These are phyloP conservation scores for Nomada hirtipes DNA, from an alignment of 2,888 invertebrate species.

Conservation along the genomic window DNA sequence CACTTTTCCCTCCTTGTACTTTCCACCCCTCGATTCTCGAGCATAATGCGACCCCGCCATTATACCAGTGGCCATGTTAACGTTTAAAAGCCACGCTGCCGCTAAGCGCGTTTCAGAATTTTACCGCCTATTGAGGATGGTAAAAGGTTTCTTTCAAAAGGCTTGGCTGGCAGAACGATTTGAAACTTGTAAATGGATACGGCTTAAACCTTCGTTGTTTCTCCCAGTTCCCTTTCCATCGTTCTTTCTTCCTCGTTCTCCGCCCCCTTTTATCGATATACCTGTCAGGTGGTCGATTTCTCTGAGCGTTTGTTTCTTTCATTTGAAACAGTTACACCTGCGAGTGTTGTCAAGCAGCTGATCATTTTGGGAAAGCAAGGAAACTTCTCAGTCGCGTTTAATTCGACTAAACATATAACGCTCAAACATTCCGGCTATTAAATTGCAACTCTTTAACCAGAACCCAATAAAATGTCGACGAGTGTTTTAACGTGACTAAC, in stretches of 20 bases:
- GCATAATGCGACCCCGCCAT: constrained; percentile 80
- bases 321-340: constrained; percentile 17
- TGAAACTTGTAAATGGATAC: constrained; percentile 81
- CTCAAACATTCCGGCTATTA: constrained; percentile 5
- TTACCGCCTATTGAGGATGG: constrained; percentile 76
- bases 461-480: constrained; percentile 1
- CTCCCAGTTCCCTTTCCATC: constrained; percentile 40
- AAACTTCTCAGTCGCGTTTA: background rate
- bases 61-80: constrained; percentile 76
- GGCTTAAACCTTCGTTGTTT: constrained; percentile 71
- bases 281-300: constrained; percentile 49
- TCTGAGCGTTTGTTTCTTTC: constrained; percentile 55
- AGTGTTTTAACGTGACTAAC: constrained; percentile 8
- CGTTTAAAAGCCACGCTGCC: constrained; percentile 78
- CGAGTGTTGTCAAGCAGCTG: constrained; percentile 20
- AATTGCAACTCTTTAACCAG: constrained; percentile 10
- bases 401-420: background rate
- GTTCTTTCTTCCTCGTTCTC: constrained; percentile 15
- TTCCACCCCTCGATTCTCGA: constrained; percentile 67
- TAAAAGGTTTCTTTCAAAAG: constrained; percentile 81
- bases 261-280: constrained; percentile 19
- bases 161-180: constrained; percentile 76
- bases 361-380: constrained; percentile 31
- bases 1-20: constrained; percentile 48
- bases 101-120: constrained; percentile 77